phyloP scores from a whole-genome alignment of 2,888 invertebrate genomes.

The Meliscaeva auricollis region DNA sequence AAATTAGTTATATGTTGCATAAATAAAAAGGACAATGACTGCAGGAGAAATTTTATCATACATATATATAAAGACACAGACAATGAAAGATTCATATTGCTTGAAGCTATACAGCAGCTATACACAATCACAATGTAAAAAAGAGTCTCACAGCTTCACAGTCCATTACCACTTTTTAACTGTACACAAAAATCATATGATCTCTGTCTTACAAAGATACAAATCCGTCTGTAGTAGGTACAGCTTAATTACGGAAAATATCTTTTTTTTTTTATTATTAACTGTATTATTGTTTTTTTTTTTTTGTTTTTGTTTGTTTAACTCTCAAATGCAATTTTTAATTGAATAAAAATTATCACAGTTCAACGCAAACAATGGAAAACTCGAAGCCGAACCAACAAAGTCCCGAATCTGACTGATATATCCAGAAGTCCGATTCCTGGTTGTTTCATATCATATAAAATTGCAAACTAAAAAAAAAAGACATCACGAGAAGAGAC shows the following conservation, averaged over 20 bases:
- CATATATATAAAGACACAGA: constrained; percentile 37
- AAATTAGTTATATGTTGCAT: constrained; percentile 58
- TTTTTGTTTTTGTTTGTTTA: too few species aligned
- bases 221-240: constrained; percentile 20
- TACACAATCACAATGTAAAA: constrained; percentile 20
- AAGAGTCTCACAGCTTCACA: constrained; percentile 58
- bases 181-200: constrained; percentile 73
- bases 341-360: neutral
- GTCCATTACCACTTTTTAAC: constrained; percentile 37
- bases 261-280: constrained; percentile 10
- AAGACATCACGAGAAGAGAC: constrained; percentile 66
- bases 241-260: constrained; percentile 21
- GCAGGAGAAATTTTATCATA: constrained; percentile 65
- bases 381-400: constrained; percentile 71
- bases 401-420: constrained; percentile 73
- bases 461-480: constrained; percentile 37
- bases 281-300: neutral
- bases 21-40: constrained; percentile 75
- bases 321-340: neutral
- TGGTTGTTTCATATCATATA: constrained; percentile 64
- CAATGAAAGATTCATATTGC: constrained; percentile 49
- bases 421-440: constrained; percentile 72
- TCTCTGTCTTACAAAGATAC: constrained; percentile 39
- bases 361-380: constrained; percentile 48
- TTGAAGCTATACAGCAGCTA: constrained; percentile 6